A percentile compares a stretch with the other conserved stretches of the same genome.
Evolutionary conservation across 2,113 vertebrate species (phyloP).

Genomic region (Hiodon alosoides): DNA sequence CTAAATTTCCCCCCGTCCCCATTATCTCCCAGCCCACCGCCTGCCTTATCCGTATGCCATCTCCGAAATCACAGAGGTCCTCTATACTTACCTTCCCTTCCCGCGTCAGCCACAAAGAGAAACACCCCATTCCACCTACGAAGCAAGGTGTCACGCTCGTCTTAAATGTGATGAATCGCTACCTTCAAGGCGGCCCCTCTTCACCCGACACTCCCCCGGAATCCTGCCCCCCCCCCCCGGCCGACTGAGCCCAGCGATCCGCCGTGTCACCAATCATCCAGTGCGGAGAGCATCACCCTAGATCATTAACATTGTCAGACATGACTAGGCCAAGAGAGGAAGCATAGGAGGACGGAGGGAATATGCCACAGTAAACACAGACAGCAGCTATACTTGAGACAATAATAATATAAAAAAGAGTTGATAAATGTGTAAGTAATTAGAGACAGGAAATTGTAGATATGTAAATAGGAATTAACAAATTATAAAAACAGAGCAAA

Average conservation of each 20-base stretch:
- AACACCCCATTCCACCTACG: slow-evolving; percentile 79
- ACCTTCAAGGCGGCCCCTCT: slow-evolving; percentile 91
- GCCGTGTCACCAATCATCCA: slow-evolving; percentile 20
- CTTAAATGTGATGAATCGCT: slow-evolving; percentile 99
- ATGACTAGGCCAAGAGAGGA: slow-evolving; percentile 49
- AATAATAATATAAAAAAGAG: slow-evolving; percentile 6
- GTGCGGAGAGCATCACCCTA: slow-evolving; percentile 18
- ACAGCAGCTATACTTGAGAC: neutral
- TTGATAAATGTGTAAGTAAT: neutral
- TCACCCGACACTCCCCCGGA: slow-evolving; percentile 64
- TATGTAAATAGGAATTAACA: too few relatives aligned
- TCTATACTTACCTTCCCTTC: slow-evolving; percentile 72
- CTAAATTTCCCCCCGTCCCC: slow-evolving; percentile 83
- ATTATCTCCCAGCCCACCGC: slow-evolving; percentile 80
- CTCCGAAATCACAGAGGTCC: slow-evolving; percentile 72
- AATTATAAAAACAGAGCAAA: neutral
- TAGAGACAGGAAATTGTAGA: too few relatives aligned
- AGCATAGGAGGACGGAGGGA: slow-evolving; percentile 54
- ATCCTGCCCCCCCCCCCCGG: slow-evolving; percentile 25
- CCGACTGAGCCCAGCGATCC: slow-evolving; percentile 29
- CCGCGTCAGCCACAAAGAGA: slow-evolving; percentile 71
- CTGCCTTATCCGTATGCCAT: slow-evolving; percentile 72
- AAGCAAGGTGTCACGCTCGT: slow-evolving; percentile 99
- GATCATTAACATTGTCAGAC: slow-evolving; percentile 25
- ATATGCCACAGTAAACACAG: slow-evolving; percentile 15